Evolutionary conservation across 2,888 invertebrate genomes (phyloP).

Genomic region (Himalopsyche kuldschensis): DNA sequence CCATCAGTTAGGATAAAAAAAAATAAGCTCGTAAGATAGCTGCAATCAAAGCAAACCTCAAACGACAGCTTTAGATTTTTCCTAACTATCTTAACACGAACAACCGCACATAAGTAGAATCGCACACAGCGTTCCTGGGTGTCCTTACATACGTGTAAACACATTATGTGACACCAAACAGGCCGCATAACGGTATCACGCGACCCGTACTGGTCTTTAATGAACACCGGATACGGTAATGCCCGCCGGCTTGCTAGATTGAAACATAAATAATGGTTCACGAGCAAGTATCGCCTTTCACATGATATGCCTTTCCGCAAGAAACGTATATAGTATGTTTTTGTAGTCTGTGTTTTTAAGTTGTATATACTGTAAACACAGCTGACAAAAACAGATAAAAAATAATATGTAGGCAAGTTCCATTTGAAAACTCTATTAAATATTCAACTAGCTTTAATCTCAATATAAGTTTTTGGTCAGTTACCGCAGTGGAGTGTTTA

Average conservation of each 20-base stretch:
- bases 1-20: not conserved
- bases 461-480: no score
- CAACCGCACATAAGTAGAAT: constrained; percentile 2
- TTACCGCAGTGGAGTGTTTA: no score
- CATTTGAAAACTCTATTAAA: no score
- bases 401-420: no score
- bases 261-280: constrained; percentile 18
- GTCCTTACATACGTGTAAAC: constrained; percentile 11
- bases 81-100: constrained; percentile 2
- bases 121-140: not conserved
- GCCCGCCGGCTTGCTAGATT: constrained; percentile 2
- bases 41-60: not conserved
- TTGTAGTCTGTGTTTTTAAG: no score
- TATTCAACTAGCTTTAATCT: no score
- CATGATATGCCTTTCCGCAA: not conserved
- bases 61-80: not conserved
- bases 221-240: constrained; percentile 23
- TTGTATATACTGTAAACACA: no score
- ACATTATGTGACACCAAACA: not conserved
- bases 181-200: constrained; percentile 6
- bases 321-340: not conserved
- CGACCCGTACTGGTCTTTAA: constrained; percentile 13
- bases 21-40: not conserved
- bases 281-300: not conserved
- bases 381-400: no score